Evolutionary conservation across 2,113 vertebrate genomes (phyloP).

Genomic region (Tragelaphus scriptus): DNA sequence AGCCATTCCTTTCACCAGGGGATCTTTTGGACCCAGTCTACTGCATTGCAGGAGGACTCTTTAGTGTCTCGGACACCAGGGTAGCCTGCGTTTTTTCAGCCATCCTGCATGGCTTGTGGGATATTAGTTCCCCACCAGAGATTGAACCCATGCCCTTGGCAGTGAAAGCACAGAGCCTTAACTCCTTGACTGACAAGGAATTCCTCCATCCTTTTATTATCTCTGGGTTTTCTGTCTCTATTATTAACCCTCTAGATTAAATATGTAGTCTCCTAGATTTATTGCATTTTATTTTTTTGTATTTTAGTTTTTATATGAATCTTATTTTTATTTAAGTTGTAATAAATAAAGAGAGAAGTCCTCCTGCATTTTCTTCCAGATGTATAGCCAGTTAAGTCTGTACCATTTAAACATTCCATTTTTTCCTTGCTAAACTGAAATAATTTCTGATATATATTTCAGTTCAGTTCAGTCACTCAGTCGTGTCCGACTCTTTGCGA

Average conservation of each 20-base stretch:
- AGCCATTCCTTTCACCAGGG: not conserved
- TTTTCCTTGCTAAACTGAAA: not conserved
- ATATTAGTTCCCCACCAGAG: not conserved
- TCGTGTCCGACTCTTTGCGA: too few species aligned
- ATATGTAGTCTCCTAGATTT: not conserved
- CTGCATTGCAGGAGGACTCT: not conserved
- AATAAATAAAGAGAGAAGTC: not conserved
- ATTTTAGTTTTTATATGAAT: not conserved
- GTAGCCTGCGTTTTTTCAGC: not conserved
- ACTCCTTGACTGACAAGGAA: not conserved
- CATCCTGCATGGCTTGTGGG: not conserved
- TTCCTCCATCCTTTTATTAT: not conserved
- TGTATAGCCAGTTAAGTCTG: not conserved
- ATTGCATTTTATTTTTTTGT: not conserved
- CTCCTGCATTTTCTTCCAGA: not conserved
- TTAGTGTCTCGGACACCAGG: not conserved
- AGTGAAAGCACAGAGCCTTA: not conserved
- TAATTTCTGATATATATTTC: not conserved
- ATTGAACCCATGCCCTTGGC: not conserved
- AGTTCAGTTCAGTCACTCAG: too few species aligned
- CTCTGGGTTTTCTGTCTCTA: not conserved
- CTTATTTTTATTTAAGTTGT: conserved; percentile 2
- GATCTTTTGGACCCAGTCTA: not conserved
- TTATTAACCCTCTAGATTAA: not conserved
- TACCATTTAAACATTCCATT: not conserved